Percentiles rank a stretch among this genome's conserved stretches.
phyloP scores from a whole-genome alignment of 2,113 vertebrate genomes.

The Mesembrinibis cayennensis region DNA sequence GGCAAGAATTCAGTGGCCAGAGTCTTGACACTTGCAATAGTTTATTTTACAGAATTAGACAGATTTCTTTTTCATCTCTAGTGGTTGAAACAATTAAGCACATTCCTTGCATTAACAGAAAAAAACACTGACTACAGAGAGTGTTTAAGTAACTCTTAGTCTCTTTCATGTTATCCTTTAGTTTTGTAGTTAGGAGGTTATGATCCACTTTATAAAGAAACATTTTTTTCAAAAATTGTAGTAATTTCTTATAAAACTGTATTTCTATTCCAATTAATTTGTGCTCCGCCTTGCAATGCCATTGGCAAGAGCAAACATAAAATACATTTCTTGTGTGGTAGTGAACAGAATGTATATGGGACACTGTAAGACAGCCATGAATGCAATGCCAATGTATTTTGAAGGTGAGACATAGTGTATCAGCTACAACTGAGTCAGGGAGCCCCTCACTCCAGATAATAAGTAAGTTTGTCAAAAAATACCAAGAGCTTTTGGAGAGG shows the following conservation, averaged over 20 bases:
- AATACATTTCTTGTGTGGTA: neutral
- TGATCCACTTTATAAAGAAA: neutral
- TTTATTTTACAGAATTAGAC: neutral
- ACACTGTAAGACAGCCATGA: neutral
- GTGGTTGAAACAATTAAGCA: neutral
- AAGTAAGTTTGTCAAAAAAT: neutral
- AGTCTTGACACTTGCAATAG: neutral
- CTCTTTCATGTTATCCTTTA: neutral
- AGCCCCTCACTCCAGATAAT: neutral
- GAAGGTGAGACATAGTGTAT: neutral
- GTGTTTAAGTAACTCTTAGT: neutral
- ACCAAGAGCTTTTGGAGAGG: neutral
- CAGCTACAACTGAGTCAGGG: neutral
- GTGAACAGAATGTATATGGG: neutral
- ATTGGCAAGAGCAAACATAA: neutral
- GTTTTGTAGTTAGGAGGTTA: neutral
- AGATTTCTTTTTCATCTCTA: constrained; percentile 2
- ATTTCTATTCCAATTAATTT: neutral
- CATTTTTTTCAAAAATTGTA: rapidly evolving
- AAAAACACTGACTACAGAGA: neutral
- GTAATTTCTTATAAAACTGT: neutral
- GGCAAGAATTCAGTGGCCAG: neutral
- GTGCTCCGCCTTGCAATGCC: neutral
- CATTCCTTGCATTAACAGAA: neutral
- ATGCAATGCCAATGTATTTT: neutral